Conservation (phyloP, 2,888 invertebrate species). For the Entomobrya proxima region DNA sequence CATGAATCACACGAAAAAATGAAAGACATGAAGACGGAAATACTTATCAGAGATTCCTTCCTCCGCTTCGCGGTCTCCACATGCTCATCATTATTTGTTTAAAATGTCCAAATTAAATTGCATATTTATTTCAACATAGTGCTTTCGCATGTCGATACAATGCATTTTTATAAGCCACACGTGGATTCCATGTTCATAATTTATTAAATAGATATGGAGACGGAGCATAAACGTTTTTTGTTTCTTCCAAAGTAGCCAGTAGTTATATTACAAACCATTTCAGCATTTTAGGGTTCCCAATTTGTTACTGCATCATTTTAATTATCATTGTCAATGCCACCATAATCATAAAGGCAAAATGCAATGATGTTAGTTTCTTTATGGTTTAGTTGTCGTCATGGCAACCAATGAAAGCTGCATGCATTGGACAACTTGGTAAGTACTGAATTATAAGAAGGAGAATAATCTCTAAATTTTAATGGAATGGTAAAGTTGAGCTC, state of each 20-base stretch:
- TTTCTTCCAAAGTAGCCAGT: no score
- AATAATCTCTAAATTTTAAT: no score
- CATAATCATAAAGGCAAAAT: not conserved
- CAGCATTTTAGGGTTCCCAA: no score
- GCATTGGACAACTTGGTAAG: no score
- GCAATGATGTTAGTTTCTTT: not conserved
- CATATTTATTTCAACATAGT: not conserved
- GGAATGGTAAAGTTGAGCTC: no score
- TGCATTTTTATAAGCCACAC: no score
- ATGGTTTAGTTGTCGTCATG: not conserved
- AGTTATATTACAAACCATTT: no score
- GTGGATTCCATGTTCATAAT: no score
- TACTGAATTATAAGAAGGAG: no score
- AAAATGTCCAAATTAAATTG: not conserved
- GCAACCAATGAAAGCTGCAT: not conserved
- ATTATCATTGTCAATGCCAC: not conserved
- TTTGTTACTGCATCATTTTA: constrained; percentile 25
- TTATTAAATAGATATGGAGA: no score
- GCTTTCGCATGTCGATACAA: no score
- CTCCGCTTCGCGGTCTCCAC: not conserved
- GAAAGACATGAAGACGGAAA: constrained; percentile 17
- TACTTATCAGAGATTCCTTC: constrained; percentile 36
- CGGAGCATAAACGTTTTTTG: no score
- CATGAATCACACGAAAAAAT: not conserved
- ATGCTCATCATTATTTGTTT: not conserved